Percentiles rank a stretch among this genome's conserved stretches.
Conservation (phyloP, 53 echinoderm and acorn worm genomes). For the Paelopatides confundens region DNA sequence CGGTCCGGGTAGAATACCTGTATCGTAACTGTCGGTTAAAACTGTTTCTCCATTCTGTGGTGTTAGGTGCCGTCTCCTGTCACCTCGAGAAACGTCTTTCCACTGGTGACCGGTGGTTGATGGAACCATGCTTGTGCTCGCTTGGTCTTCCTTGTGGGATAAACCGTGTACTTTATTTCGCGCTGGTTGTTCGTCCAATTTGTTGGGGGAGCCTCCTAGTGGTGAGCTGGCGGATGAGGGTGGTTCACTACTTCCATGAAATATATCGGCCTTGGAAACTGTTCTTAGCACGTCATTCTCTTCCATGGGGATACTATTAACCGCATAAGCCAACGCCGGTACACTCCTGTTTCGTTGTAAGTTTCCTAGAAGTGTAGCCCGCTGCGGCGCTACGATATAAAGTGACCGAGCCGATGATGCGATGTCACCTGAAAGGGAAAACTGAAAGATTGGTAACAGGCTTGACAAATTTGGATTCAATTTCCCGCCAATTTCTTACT, state of each 20-base stretch:
- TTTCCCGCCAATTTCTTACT: no score
- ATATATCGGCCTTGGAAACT: background rate
- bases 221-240: background rate
- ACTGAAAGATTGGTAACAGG: no score
- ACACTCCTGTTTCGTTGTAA: constrained; percentile 29
- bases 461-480: no score
- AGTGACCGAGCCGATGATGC: constrained; percentile 15
- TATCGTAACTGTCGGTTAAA: background rate
- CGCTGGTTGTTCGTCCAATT: background rate
- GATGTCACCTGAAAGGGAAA: background rate
- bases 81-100: background rate
- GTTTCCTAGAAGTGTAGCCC: constrained; percentile 9
- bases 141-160: background rate
- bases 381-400: background rate
- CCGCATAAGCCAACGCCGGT: constrained; percentile 12
- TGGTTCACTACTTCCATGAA: background rate
- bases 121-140: background rate
- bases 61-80: background rate
- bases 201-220: background rate
- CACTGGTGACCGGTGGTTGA: background rate
- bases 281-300: constrained; percentile 10
- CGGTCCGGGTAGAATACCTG: background rate
- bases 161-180: background rate
- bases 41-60: background rate
- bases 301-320: constrained; percentile 9